Evolutionary conservation across 2,113 vertebrate genomes (phyloP).

Genomic region (Strix uralensis): DNA sequence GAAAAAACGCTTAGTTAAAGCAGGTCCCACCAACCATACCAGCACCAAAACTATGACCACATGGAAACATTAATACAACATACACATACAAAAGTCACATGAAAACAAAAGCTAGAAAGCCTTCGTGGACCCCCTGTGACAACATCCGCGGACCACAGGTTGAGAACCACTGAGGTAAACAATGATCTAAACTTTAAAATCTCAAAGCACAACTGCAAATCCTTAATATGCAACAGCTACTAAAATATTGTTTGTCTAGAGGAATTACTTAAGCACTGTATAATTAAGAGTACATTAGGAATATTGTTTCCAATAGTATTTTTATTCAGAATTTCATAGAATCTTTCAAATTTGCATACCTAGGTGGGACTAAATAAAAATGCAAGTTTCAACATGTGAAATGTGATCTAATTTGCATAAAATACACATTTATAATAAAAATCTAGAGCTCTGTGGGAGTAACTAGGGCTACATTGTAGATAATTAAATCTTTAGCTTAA

Average conservation of each 20-base stretch:
- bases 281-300: background rate
- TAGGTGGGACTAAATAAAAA: background rate
- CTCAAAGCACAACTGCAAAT: background rate
- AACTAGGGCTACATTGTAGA: background rate
- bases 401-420: background rate
- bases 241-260: background rate
- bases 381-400: background rate
- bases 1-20: too few species aligned
- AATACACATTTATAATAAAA: background rate
- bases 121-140: too few species aligned
- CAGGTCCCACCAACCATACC: too few species aligned
- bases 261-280: background rate
- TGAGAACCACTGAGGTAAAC: background rate
- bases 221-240: background rate
- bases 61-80: too few species aligned
- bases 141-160: too few species aligned
- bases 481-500: background rate
- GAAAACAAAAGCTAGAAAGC: too few species aligned
- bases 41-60: too few species aligned
- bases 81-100: too few species aligned
- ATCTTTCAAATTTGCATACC: background rate
- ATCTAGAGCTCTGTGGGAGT: background rate
- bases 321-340: background rate
- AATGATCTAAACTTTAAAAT: background rate
- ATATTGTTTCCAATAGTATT: background rate